Percentiles rank a stretch among this genome's conserved stretches.
Evolutionary conservation across 2,113 vertebrate genomes (phyloP).

Genomic region (Pampusana beccarii): DNA sequence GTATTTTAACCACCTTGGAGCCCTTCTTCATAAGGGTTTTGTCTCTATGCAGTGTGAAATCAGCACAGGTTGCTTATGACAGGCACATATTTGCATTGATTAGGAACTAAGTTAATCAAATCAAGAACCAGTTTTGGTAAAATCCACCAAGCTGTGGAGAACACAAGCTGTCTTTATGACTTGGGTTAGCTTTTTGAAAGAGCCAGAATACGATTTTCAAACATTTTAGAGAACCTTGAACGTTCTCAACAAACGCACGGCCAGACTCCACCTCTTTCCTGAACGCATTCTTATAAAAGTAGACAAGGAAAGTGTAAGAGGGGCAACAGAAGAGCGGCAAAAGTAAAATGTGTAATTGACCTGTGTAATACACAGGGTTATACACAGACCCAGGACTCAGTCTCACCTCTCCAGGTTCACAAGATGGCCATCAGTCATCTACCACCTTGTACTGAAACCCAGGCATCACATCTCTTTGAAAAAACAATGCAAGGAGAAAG

Average conservation of each 20-base stretch:
- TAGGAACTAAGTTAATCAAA: not conserved
- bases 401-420: not conserved
- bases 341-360: not conserved
- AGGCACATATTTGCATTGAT: not conserved
- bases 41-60: not conserved
- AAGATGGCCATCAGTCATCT: not conserved
- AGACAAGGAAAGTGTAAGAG: not conserved
- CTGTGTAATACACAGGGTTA: accelerated
- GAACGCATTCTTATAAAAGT: not conserved
- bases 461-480: not conserved
- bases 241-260: not conserved
- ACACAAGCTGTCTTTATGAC: not conserved
- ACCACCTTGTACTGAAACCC: not conserved
- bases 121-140: not conserved
- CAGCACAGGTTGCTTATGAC: not conserved
- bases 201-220: not conserved
- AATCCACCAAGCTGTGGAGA: not conserved
- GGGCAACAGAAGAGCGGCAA: not conserved
- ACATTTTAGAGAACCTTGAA: not conserved
- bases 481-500: not conserved
- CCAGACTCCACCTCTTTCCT: not conserved
- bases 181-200: not conserved
- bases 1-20: not conserved
- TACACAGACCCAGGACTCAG: not conserved
- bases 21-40: not conserved